Evolutionary conservation across 2,797 vertebrate species (phyloP).

Genomic region (Masticophis lateralis): DNA sequence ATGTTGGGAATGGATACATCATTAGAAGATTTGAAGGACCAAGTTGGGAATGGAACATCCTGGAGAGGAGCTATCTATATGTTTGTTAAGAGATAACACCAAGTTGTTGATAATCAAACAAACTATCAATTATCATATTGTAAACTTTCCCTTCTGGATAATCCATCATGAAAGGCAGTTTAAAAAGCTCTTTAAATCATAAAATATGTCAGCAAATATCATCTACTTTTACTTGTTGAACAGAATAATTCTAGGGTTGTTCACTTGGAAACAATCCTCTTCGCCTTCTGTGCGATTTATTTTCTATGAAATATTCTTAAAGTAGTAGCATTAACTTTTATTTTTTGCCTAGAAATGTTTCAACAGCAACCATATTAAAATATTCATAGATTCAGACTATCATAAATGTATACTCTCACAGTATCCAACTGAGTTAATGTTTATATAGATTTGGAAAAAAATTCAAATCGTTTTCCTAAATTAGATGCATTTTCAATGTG

Average conservation of each 20-base stretch:
- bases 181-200: background rate
- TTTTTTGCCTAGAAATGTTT: background rate
- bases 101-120: background rate
- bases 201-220: background rate
- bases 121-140: background rate
- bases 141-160: background rate
- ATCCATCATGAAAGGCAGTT: background rate
- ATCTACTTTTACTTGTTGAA: background rate
- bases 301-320: background rate
- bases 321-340: background rate
- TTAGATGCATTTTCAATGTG: conserved; percentile 49
- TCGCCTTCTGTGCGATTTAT: background rate
- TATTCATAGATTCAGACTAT: conserved; percentile 17
- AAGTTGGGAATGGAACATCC: background rate
- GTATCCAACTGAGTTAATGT: conserved; percentile 32
- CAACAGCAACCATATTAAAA: background rate
- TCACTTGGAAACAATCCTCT: background rate
- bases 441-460: conserved; percentile 24
- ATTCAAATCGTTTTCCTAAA: conserved; percentile 52
- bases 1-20: background rate
- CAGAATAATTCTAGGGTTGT: background rate
- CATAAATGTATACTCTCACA: conserved; percentile 35
- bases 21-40: background rate
- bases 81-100: background rate
- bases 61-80: background rate